These are phyloP conservation scores for Calvadosia cruxmelitensis DNA, from an alignment of 30 jellyfish, hydroid and myxozoan species.

Conservation along the genomic window DNA sequence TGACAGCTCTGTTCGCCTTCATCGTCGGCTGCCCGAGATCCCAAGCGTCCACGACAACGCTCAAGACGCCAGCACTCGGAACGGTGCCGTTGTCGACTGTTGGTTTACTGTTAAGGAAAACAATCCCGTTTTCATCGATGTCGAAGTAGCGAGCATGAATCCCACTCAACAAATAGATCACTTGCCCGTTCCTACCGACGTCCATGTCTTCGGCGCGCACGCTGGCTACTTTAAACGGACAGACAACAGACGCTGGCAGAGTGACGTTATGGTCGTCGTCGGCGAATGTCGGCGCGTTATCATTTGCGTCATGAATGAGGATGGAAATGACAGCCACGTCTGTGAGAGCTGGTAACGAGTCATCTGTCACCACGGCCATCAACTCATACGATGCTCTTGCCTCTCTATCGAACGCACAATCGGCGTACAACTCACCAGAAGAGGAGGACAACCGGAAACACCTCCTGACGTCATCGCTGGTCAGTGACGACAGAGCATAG, in stretches of 20 bases:
- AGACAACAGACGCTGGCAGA: not conserved
- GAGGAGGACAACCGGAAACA: not conserved
- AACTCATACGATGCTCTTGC: not conserved
- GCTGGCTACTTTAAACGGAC: not conserved
- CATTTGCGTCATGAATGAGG: not conserved
- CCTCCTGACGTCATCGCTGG: not conserved
- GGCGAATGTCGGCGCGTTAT: not conserved
- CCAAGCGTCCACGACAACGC: not conserved
- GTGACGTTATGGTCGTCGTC: not conserved
- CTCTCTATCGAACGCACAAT: not conserved
- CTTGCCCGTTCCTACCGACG: not conserved
- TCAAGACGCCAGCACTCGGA: no score
- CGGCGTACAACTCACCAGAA: not conserved
- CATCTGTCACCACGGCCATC: not conserved
- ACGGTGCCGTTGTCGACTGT: not conserved
- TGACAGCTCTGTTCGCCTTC: not conserved
- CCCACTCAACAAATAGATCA: not conserved
- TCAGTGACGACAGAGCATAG: not conserved
- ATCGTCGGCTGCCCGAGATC: not conserved
- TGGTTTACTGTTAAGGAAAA: not conserved
- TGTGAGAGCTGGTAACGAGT: not conserved
- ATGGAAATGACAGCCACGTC: not conserved
- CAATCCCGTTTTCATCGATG: not conserved
- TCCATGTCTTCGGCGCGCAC: not conserved
- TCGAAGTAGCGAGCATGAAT: not conserved